Percentiles rank a stretch among this genome's conserved stretches.
phyloP scores from a whole-genome alignment of 2,113 vertebrate species.

The Motacilla tschutschensis region DNA sequence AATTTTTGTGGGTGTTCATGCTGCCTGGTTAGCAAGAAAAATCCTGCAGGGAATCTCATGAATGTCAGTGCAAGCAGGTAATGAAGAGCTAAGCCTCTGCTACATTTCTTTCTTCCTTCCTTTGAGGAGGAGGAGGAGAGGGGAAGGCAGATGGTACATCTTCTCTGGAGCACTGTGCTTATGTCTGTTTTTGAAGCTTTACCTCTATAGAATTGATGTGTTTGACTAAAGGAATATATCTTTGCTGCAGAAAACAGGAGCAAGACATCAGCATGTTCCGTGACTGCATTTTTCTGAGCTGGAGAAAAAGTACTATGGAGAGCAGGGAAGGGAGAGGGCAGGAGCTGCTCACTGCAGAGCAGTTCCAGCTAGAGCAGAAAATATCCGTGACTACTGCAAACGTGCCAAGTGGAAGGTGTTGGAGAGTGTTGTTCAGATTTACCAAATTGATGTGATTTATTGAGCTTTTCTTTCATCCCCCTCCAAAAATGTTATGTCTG shows the following conservation, averaged over 20 bases:
- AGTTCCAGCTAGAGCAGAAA: neutral
- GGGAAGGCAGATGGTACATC: slow-evolving; percentile 50
- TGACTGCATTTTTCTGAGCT: neutral
- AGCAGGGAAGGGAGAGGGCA: neutral
- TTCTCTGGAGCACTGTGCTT: slow-evolving; percentile 4
- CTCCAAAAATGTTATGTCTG: neutral
- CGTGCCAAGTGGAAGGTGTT: neutral
- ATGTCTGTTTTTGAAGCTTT: slow-evolving; percentile 43
- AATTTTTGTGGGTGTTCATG: slow-evolving; percentile 66
- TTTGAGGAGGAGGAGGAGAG: slow-evolving; percentile 55
- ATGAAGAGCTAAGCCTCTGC: slow-evolving; percentile 41
- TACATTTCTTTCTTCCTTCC: slow-evolving; percentile 50
- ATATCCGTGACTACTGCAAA: neutral
- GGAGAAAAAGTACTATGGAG: neutral
- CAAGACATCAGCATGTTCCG: slow-evolving; percentile 18
- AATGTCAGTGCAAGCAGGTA: slow-evolving; percentile 60
- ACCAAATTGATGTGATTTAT: slow-evolving; percentile 2
- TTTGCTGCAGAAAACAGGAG: slow-evolving; percentile 40
- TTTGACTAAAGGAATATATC: slow-evolving; percentile 32
- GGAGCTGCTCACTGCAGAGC: neutral
- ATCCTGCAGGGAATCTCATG: slow-evolving; percentile 54
- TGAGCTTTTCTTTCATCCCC: slow-evolving; percentile 3
- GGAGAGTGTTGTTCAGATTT: neutral
- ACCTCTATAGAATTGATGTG: slow-evolving; percentile 26
- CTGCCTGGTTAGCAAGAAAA: slow-evolving; percentile 54